These are phyloP conservation scores for Phymorhynchus buccinoides DNA, from an alignment of 1,140 invertebrate genomes.

Conservation along the genomic window DNA sequence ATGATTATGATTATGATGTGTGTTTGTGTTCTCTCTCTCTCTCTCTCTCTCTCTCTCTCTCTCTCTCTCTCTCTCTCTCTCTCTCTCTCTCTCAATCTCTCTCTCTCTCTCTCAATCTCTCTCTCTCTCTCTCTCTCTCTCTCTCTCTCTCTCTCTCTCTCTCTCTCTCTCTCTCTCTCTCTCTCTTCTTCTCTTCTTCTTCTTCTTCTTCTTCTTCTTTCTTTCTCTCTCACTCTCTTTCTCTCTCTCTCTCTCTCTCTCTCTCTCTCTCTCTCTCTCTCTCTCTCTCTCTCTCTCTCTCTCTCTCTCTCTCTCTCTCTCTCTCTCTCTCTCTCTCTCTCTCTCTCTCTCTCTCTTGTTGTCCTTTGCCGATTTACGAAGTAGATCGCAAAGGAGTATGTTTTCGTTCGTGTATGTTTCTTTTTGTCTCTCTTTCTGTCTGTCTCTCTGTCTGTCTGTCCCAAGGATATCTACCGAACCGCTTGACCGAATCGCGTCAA, in stretches of 20 bases:
- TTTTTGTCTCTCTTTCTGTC: too few species aligned
- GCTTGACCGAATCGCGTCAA: too few species aligned
- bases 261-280: slow-evolving; percentile 34
- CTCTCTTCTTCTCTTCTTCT: slow-evolving; percentile 6
- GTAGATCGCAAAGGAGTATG: too few species aligned
- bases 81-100: too few species aligned
- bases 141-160: slow-evolving; percentile 41
- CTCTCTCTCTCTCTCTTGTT: slow-evolving; percentile 6
- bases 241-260: slow-evolving; percentile 25
- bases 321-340: slow-evolving; percentile 24
- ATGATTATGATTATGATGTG: too few species aligned
- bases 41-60: slow-evolving; percentile 14
- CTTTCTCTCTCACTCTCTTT: slow-evolving; percentile 15
- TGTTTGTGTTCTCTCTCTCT: too few species aligned
- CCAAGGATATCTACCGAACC: too few species aligned
- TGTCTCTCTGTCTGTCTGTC: too few species aligned
- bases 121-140: slow-evolving; percentile 47
- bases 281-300: slow-evolving; percentile 28
- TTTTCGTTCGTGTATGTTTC: too few species aligned
- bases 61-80: neutral
- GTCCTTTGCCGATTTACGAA: too few species aligned
- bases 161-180: slow-evolving; percentile 35
- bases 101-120: too few species aligned
- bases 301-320: slow-evolving; percentile 18
- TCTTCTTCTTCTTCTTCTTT: slow-evolving; percentile 19